Conservation (phyloP, 2,888 invertebrate genomes). For the Tetramorium bicarinatum region DNA sequence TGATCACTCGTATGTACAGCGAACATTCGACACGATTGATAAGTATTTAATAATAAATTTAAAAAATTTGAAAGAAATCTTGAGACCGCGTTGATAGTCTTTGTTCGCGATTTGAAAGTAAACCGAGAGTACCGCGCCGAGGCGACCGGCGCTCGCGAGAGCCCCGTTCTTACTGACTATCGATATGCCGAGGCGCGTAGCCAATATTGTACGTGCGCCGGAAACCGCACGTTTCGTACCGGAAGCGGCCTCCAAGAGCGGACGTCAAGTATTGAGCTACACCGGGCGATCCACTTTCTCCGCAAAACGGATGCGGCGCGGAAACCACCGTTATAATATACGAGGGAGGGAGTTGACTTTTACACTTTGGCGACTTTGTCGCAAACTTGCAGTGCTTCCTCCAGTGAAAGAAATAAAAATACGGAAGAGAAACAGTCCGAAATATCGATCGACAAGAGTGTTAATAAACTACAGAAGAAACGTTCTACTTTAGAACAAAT, state of each 20-base stretch:
- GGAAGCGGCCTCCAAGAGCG: slow-evolving; percentile 77
- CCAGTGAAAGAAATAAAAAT: neutral
- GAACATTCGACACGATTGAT: neutral
- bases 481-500: neutral
- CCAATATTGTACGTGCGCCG: slow-evolving; percentile 75
- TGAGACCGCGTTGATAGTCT: neutral
- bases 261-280: slow-evolving; percentile 28
- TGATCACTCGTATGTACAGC: neutral
- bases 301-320: slow-evolving; percentile 76
- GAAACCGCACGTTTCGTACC: slow-evolving; percentile 83
- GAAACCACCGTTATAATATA: slow-evolving; percentile 70
- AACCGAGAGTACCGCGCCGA: slow-evolving; percentile 39
- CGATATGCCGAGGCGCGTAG: slow-evolving; percentile 70
- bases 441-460: neutral
- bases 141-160: slow-evolving; percentile 64
- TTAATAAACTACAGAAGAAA: neutral
- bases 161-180: slow-evolving; percentile 73
- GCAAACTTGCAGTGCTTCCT: slow-evolving; percentile 64
- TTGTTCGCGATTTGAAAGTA: slow-evolving; percentile 43
- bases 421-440: neutral
- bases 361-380: slow-evolving; percentile 57
- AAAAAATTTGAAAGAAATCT: neutral
- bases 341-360: slow-evolving; percentile 51
- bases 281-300: slow-evolving; percentile 76
- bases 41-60: neutral